These are phyloP conservation scores for Atethmia centrago DNA, from an alignment of 2,888 invertebrate species.

Conservation along the genomic window DNA sequence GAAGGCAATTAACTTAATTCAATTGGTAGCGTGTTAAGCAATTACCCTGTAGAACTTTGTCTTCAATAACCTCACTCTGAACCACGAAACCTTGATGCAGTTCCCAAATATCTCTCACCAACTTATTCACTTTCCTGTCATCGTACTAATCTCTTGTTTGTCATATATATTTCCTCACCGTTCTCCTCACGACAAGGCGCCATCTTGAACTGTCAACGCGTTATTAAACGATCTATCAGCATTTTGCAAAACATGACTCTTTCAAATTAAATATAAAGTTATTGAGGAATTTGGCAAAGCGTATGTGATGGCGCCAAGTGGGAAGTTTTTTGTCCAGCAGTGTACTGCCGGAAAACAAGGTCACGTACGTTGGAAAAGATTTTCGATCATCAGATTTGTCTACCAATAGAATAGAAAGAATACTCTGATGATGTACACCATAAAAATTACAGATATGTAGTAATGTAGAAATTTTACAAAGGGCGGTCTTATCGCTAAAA, in stretches of 20 bases:
- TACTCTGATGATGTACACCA: too few species aligned
- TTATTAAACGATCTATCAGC: slow-evolving; percentile 25
- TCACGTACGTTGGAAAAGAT: neutral
- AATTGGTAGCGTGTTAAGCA: too few species aligned
- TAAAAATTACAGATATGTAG: too few species aligned
- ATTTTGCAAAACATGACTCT: slow-evolving; percentile 23
- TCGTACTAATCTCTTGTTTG: slow-evolving; percentile 30
- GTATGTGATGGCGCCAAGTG: slow-evolving; percentile 25
- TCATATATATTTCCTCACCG: slow-evolving; percentile 3
- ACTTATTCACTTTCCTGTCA: slow-evolving; percentile 14
- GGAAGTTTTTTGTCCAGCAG: neutral
- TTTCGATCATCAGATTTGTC: neutral
- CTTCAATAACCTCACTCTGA: neutral
- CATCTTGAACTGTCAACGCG: slow-evolving; percentile 37
- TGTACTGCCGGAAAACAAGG: neutral
- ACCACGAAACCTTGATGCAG: slow-evolving; percentile 12
- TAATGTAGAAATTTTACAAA: too few species aligned
- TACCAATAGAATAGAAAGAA: too few species aligned
- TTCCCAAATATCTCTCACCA: slow-evolving; percentile 5
- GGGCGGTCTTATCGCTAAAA: too few species aligned
- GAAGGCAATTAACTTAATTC: too few species aligned
- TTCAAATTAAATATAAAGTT: slow-evolving; percentile 33
- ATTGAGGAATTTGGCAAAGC: slow-evolving; percentile 39
- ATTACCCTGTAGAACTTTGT: neutral
- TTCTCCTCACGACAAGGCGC: slow-evolving; percentile 13